Evolutionary conservation across 2,888 invertebrate species (phyloP).

Genomic region (Xestoiulus laeticollis): DNA sequence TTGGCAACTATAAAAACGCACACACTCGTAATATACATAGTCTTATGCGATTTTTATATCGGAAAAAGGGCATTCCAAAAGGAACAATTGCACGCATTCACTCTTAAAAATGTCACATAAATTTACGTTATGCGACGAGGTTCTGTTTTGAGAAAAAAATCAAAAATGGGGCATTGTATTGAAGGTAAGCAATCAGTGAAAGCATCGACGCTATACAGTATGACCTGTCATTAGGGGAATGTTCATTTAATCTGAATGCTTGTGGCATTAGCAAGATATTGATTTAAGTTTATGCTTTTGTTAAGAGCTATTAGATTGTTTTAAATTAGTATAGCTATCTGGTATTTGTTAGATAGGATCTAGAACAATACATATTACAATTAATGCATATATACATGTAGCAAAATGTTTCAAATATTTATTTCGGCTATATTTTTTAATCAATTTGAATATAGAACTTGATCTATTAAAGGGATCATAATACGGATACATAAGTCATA

Average conservation of each 20-base stretch:
- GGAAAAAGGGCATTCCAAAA: not conserved
- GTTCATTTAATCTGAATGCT: not conserved
- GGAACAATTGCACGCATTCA: not conserved
- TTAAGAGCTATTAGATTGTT: not conserved
- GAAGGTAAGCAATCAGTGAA: not conserved
- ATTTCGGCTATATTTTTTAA: no score
- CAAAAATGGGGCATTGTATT: not conserved
- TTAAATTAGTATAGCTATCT: not conserved
- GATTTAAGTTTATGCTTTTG: not conserved
- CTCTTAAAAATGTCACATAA: not conserved
- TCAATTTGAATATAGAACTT: no score
- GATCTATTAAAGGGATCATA: not conserved
- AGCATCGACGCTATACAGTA: not conserved
- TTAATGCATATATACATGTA: not conserved
- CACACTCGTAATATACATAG: not conserved
- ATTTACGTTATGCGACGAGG: not conserved
- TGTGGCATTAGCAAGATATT: not conserved
- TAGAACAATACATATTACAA: not conserved
- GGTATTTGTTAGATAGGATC: not conserved
- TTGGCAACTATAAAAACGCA: not conserved
- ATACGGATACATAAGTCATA: not conserved
- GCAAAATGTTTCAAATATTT: no score
- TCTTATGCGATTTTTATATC: not conserved
- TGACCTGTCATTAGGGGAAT: not conserved
- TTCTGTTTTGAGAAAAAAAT: not conserved